Percentiles rank a stretch among this genome's conserved stretches.
Evolutionary conservation across 2,888 invertebrate genomes (phyloP).

Genomic region (Crocallis elinguaria): DNA sequence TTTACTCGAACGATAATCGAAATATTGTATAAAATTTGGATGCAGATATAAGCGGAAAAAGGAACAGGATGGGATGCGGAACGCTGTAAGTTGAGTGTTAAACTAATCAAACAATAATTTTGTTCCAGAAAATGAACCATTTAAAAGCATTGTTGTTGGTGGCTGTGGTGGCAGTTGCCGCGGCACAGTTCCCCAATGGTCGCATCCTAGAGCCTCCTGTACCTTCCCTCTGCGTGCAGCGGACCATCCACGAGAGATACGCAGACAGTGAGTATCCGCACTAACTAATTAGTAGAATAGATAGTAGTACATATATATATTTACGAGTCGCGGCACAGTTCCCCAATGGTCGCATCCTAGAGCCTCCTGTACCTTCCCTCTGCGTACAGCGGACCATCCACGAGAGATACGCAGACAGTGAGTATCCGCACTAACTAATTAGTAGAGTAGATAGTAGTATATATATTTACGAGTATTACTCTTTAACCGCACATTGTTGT

Average conservation of each 20-base stretch:
- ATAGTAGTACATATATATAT: too few relatives aligned
- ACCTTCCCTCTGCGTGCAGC: slow-evolving; percentile 90
- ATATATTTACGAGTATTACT: too few relatives aligned
- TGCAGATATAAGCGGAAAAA: too few relatives aligned
- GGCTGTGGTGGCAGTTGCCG: slow-evolving; percentile 53
- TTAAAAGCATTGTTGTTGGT: slow-evolving; percentile 47
- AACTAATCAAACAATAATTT: too few relatives aligned
- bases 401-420: slow-evolving; percentile 89
- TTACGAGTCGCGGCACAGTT: slow-evolving; percentile 89
- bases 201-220: slow-evolving; percentile 92
- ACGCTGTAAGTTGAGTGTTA: too few relatives aligned
- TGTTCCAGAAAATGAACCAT: slow-evolving; percentile 69
- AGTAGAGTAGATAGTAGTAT: too few relatives aligned
- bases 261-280: slow-evolving; percentile 89
- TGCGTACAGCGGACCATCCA: slow-evolving; percentile 91
- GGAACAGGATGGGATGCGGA: too few relatives aligned
- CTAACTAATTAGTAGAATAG: too few relatives aligned
- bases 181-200: slow-evolving; percentile 89
- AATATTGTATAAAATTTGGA: too few relatives aligned
- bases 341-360: slow-evolving; percentile 90
- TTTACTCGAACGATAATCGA: too few relatives aligned
- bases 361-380: slow-evolving; percentile 90
- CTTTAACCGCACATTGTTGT: too few relatives aligned
- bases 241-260: slow-evolving; percentile 89
- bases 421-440: too few relatives aligned